A percentile compares a stretch with the other conserved stretches of the same genome.
Evolutionary conservation across 2,888 invertebrate species (phyloP).

Genomic region (Noctua fimbriata): DNA sequence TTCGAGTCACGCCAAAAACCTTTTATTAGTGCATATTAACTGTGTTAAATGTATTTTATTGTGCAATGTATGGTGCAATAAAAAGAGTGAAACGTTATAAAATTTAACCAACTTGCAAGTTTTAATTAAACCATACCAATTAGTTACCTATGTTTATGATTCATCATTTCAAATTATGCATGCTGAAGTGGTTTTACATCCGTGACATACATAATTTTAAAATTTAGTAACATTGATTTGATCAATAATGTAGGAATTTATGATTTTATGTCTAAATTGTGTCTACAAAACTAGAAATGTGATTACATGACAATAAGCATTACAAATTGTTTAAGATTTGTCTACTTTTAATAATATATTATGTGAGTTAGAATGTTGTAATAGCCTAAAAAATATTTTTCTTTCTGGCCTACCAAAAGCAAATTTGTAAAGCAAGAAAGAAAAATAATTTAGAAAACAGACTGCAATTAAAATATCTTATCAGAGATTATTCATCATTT

Average conservation of each 20-base stretch:
- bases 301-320: constrained; percentile 32
- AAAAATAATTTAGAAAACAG: background rate
- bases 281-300: constrained; percentile 23
- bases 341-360: constrained; percentile 6
- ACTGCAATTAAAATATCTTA: background rate
- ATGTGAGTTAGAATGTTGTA: background rate
- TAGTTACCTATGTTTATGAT: constrained; percentile 23
- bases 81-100: constrained; percentile 32
- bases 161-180: constrained; percentile 33
- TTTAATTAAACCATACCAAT: constrained; percentile 43
- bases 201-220: constrained; percentile 30
- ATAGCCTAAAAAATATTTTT: background rate
- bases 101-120: constrained; percentile 42
- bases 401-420: too few relatives aligned
- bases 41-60: constrained; percentile 23
- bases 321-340: background rate
- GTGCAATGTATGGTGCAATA: constrained; percentile 44
- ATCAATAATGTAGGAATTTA: background rate
- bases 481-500: background rate
- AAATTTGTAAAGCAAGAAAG: constrained; percentile 20
- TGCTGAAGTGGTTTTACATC: constrained; percentile 28
- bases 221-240: background rate
- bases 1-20: background rate
- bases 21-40: constrained; percentile 17
- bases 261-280: constrained; percentile 8